These are phyloP conservation scores for Tupaia chinensis DNA, from an alignment of 2,113 vertebrate species.

Conservation along the genomic window DNA sequence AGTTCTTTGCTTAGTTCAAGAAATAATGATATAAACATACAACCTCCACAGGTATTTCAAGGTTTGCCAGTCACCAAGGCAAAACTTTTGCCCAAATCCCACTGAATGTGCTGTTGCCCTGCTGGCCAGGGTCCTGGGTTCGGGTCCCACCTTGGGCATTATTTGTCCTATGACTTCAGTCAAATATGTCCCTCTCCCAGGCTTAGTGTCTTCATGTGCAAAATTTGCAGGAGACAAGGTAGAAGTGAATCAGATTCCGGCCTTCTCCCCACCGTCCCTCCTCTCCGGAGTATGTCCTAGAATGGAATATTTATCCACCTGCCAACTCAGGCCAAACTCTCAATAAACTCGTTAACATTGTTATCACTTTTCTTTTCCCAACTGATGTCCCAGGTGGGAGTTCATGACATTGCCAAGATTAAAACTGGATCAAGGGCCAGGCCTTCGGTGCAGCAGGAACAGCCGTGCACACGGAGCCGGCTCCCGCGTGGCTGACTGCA, in stretches of 20 bases:
- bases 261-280: neutral
- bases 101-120: no score
- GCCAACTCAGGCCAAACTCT: neutral
- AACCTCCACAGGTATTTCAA: fast-evolving
- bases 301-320: neutral
- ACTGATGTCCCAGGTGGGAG: neutral
- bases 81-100: neutral
- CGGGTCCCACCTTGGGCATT: fast-evolving
- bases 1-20: neutral
- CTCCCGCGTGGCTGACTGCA: no score
- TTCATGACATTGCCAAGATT: neutral
- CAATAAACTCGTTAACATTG: neutral
- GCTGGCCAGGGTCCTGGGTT: fast-evolving
- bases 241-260: fast-evolving
- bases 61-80: fast-evolving
- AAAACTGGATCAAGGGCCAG: neutral
- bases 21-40: neutral
- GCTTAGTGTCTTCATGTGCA: neutral
- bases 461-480: no score
- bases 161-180: neutral
- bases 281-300: no score
- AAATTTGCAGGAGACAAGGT: neutral
- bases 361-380: no score
- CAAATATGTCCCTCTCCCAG: neutral
- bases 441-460: no score